These are phyloP conservation scores for Lordiphosa mommai DNA, from an alignment of 1,140 invertebrate genomes.

Conservation along the genomic window DNA sequence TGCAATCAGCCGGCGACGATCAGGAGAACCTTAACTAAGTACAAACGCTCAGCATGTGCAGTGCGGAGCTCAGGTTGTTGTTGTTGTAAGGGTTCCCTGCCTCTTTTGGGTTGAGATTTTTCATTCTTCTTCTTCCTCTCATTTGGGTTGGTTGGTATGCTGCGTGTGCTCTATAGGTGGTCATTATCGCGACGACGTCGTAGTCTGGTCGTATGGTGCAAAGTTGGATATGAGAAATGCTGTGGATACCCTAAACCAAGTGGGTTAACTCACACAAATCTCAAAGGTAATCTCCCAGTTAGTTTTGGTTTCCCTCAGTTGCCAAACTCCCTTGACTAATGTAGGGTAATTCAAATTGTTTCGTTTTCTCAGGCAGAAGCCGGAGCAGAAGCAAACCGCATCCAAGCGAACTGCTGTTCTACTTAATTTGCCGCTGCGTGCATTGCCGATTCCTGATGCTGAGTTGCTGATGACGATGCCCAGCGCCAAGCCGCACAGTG, in stretches of 20 bases:
- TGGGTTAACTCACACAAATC: not conserved
- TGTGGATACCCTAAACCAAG: not conserved
- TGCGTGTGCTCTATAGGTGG: conserved; percentile 70
- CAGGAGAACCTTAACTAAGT: conserved; percentile 49
- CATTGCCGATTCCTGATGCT: conserved; percentile 59
- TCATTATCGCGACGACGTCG: conserved; percentile 67
- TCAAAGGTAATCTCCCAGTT: not conserved
- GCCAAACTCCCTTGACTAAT: not conserved
- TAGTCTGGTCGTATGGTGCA: conserved; percentile 29
- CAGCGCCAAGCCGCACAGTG: not conserved
- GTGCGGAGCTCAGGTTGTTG: conserved; percentile 13
- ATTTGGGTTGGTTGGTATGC: conserved; percentile 22
- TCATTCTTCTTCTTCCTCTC: conserved; percentile 23
- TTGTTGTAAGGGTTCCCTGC: conserved; percentile 29
- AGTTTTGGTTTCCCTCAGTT: not conserved
- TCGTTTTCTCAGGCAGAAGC: conserved; percentile 18
- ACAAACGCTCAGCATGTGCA: conserved; percentile 63
- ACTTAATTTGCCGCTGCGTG: conserved; percentile 75
- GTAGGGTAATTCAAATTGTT: conserved; percentile 26
- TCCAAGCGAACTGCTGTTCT: conserved; percentile 62
- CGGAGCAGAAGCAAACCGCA: conserved; percentile 35
- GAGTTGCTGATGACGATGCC: conserved; percentile 27
- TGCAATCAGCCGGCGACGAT: conserved; percentile 57
- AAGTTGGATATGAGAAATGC: conserved; percentile 10
- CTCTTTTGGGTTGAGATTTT: conserved; percentile 43